Conservation (phyloP, 2,113 vertebrate genomes). For the Cephalopterus ornatus region DNA sequence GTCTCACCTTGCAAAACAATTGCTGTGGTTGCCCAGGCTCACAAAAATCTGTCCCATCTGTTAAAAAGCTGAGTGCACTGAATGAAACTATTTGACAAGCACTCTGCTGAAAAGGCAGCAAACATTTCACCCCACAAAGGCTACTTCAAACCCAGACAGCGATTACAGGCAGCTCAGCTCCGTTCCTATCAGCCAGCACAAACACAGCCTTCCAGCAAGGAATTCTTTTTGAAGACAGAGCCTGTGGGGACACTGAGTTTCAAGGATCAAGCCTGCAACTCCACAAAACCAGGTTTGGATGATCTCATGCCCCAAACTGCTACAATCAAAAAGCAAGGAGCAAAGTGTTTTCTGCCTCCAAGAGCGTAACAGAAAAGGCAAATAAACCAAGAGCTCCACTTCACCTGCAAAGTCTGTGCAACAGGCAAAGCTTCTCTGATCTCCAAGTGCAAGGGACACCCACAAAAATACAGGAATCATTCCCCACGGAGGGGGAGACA, state of each 20-base stretch:
- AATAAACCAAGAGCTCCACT: not conserved
- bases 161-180: not conserved
- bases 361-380: not conserved
- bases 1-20: not conserved
- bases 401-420: not conserved
- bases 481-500: accelerated
- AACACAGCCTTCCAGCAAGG: not conserved
- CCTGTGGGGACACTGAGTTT: not conserved
- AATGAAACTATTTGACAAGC: not conserved
- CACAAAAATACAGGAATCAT: not conserved
- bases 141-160: not conserved
- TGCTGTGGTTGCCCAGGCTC: not conserved
- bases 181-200: not conserved
- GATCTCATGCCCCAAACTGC: not conserved
- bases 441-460: not conserved
- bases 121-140: not conserved
- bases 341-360: not conserved
- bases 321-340: not conserved
- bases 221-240: not conserved
- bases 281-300: not conserved
- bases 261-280: not conserved
- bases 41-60: not conserved
- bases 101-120: not conserved
- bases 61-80: not conserved
- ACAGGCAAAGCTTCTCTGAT: not conserved